These are phyloP conservation scores for Triops cancriformis DNA, from an alignment of 1,140 invertebrate species.

Conservation along the genomic window DNA sequence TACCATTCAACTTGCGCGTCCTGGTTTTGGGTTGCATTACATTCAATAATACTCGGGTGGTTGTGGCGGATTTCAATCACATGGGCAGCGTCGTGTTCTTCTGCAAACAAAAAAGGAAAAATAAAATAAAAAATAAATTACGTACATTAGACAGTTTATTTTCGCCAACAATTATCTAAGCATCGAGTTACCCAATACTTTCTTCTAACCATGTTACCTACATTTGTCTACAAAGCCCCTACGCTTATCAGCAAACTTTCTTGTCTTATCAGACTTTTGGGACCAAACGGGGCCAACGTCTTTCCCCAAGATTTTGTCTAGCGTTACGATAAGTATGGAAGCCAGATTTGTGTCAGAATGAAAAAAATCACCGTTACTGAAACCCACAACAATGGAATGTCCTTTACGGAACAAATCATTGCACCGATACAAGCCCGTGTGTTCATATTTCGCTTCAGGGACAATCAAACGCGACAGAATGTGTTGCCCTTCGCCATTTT, in stretches of 20 bases:
- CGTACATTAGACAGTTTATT: too few relatives aligned
- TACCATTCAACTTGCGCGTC: background rate
- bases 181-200: too few relatives aligned
- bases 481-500: background rate
- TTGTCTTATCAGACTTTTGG: background rate
- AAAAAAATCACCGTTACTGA: background rate
- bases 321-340: background rate
- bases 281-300: background rate
- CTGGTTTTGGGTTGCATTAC: background rate
- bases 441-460: conserved; percentile 5
- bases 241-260: background rate
- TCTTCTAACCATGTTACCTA: too few relatives aligned
- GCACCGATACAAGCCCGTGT: conserved; percentile 24
- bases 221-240: background rate
- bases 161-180: too few relatives aligned
- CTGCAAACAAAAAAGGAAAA: background rate
- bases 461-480: conserved; percentile 24
- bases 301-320: background rate
- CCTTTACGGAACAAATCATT: conserved; percentile 24
- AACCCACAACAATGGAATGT: conserved; percentile 22
- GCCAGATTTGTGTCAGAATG: background rate
- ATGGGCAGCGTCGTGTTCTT: background rate
- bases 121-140: too few relatives aligned
- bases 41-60: background rate
- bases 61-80: background rate